Percentiles rank a stretch among this genome's conserved stretches.
These are phyloP conservation scores for Mohoua ochrocephala DNA, from an alignment of 2,113 vertebrate genomes.

Conservation along the genomic window DNA sequence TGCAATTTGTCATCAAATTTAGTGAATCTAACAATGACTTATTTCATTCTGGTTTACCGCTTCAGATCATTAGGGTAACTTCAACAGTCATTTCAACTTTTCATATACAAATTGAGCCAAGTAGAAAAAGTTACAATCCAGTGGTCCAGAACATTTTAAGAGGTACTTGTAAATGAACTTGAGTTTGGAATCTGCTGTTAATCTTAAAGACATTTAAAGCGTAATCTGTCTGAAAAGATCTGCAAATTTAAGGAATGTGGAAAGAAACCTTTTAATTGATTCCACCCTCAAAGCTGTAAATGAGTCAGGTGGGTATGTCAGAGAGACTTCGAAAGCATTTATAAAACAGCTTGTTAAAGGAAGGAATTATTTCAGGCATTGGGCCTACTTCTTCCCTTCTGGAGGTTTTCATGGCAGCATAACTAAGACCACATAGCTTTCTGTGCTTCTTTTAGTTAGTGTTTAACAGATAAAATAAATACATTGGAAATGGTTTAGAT, in stretches of 20 bases:
- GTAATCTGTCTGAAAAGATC: neutral
- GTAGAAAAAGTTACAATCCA: slow-evolving; percentile 5
- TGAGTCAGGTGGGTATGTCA: neutral
- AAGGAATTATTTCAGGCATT: neutral
- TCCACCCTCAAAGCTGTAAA: neutral
- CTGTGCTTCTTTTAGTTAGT: neutral
- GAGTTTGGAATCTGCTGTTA: neutral
- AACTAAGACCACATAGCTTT: neutral
- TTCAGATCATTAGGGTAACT: neutral
- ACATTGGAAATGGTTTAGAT: rapidly evolving
- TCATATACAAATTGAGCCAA: neutral
- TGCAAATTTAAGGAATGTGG: neutral
- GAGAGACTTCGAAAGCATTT: neutral
- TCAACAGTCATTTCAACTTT: slow-evolving; percentile 10
- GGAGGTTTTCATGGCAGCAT: neutral
- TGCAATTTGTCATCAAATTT: neutral
- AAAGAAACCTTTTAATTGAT: neutral
- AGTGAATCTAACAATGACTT: slow-evolving; percentile 1
- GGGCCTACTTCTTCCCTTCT: neutral
- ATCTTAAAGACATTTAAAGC: neutral
- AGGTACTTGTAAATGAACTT: neutral
- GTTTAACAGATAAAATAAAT: neutral
- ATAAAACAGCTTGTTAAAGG: neutral
- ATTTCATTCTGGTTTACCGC: neutral
- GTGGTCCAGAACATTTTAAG: slow-evolving; percentile 20